Percentiles rank a stretch among this genome's conserved stretches.
Evolutionary conservation across 1,140 invertebrate species (phyloP).

Genomic region (Scaptodrosophila lebanonensis): DNA sequence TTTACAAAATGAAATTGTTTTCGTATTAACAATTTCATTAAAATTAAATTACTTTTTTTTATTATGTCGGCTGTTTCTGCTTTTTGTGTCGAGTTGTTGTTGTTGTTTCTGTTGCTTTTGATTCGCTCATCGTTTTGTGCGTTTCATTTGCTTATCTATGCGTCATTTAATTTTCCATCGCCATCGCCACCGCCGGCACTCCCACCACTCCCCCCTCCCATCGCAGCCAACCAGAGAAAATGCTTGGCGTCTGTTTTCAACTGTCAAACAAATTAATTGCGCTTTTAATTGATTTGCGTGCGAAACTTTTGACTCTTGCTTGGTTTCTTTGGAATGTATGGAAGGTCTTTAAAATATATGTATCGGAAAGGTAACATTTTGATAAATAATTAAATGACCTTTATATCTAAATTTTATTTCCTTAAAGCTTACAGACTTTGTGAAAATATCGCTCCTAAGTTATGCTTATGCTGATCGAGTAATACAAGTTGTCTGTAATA

Average conservation of each 20-base stretch:
- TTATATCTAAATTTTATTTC: too few species aligned
- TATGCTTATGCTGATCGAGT: too few species aligned
- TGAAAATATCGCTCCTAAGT: too few species aligned
- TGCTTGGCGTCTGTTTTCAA: conserved; percentile 61
- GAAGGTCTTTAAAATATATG: too few species aligned
- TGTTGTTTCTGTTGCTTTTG: conserved; percentile 15
- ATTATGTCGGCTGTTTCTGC: conserved; percentile 40
- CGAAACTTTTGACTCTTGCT: conserved; percentile 19
- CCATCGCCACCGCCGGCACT: neutral
- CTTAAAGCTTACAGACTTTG: too few species aligned
- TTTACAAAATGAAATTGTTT: conserved; percentile 76
- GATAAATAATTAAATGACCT: too few species aligned
- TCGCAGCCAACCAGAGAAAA: conserved; percentile 9
- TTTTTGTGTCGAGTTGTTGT: neutral
- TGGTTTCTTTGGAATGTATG: too few species aligned
- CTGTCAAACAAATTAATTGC: conserved; percentile 74
- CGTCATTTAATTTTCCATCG: conserved; percentile 34
- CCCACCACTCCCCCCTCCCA: neutral
- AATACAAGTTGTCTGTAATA: too few species aligned
- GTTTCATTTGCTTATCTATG: conserved; percentile 30
- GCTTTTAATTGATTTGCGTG: conserved; percentile 66
- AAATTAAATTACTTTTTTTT: conserved; percentile 74
- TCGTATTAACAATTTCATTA: conserved; percentile 76
- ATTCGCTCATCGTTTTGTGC: conserved; percentile 2
- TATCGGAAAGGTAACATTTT: too few species aligned